Conservation (phyloP, 2,797 vertebrate species). For the Synaphobranchus kaupii region DNA sequence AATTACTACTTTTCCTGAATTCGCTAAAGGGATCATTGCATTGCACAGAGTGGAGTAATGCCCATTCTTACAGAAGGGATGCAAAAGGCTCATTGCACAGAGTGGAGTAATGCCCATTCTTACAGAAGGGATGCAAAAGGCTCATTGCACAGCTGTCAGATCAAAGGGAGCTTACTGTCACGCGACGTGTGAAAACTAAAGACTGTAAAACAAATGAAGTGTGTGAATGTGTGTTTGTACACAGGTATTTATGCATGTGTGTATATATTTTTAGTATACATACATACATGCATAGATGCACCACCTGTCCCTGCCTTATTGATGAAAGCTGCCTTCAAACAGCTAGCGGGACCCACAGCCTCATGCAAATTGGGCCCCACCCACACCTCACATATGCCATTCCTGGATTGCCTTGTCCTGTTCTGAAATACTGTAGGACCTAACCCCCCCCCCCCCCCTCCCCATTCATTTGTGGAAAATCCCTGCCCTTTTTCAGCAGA, state of each 20-base stretch:
- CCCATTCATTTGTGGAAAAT: constrained; percentile 27
- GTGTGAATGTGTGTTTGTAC: constrained; percentile 56
- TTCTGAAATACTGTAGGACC: constrained; percentile 46
- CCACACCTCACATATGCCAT: constrained; percentile 45
- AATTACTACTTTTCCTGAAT: constrained; percentile 62
- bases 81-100: too few species aligned
- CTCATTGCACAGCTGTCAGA: constrained; percentile 71
- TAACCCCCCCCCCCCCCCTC: constrained; percentile 23
- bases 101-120: constrained; percentile 63
- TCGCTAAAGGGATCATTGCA: constrained; percentile 67
- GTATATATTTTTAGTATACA: constrained; percentile 72
- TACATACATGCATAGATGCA: constrained; percentile 64
- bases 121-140: constrained; percentile 65
- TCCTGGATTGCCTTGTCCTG: constrained; percentile 67
- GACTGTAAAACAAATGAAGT: constrained; percentile 47
- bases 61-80: constrained; percentile 63
- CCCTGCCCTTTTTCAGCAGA: constrained; percentile 20
- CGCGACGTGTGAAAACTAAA: constrained; percentile 60
- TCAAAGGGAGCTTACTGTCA: constrained; percentile 54
- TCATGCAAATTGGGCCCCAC: constrained; percentile 31
- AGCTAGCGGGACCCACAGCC: constrained; percentile 44
- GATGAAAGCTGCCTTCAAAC: constrained; percentile 45
- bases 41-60: constrained; percentile 62
- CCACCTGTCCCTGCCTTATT: constrained; percentile 70
- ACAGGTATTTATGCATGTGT: constrained; percentile 65